Conservation (phyloP, 2,113 vertebrate genomes). For the Atrichornis clamosus region DNA sequence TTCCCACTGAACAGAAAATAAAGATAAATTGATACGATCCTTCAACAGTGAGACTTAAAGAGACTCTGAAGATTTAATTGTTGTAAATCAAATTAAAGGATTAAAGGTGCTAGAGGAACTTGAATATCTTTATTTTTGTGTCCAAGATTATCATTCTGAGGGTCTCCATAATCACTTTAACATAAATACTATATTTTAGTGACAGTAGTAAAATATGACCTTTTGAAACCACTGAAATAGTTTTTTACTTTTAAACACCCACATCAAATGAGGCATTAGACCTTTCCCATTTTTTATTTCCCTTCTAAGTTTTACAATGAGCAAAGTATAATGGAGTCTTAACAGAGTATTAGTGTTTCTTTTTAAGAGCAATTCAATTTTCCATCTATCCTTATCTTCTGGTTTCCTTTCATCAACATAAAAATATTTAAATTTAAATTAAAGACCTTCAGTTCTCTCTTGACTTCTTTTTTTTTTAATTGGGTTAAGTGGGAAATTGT, state of each 20-base stretch:
- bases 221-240: background rate
- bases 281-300: background rate
- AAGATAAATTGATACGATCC: background rate
- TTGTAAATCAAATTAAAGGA: background rate
- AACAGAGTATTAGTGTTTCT: background rate
- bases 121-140: background rate
- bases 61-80: background rate
- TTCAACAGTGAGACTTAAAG: background rate
- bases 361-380: background rate
- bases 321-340: background rate
- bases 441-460: background rate
- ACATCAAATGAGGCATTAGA: background rate
- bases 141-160: background rate
- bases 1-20: background rate
- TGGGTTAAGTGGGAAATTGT: background rate
- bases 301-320: background rate
- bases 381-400: background rate
- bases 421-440: background rate
- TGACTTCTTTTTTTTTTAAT: background rate
- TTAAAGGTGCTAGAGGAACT: background rate
- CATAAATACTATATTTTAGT: background rate
- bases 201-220: background rate
- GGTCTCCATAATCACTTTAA: background rate
- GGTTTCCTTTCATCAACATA: background rate
- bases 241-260: background rate